Conservation (phyloP, 2,113 vertebrate genomes). For the Grus americana region DNA sequence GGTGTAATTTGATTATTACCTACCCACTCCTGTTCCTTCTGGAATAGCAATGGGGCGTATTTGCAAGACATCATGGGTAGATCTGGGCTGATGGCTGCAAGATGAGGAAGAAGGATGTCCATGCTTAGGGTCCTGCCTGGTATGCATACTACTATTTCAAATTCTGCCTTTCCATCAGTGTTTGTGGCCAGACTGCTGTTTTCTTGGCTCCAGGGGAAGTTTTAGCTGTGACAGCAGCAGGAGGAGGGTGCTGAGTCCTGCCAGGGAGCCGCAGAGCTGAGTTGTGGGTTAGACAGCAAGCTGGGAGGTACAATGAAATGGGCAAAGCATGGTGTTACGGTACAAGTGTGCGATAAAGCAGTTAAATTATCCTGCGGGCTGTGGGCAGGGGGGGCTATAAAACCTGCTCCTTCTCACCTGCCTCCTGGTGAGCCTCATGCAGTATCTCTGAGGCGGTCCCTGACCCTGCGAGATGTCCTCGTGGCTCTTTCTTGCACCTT, state of each 20-base stretch:
- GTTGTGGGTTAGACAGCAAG: not conserved
- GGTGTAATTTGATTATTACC: not conserved
- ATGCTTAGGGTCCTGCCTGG: not conserved
- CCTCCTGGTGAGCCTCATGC: accelerated
- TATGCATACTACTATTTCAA: not conserved
- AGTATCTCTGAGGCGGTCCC: not conserved
- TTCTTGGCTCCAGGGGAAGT: not conserved
- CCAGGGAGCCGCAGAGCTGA: not conserved
- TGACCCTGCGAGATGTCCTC: not conserved
- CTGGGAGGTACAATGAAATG: not conserved
- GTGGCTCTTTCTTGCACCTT: not conserved
- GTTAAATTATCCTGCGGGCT: not conserved
- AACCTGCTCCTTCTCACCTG: not conserved
- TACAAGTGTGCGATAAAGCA: accelerated
- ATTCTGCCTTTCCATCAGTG: not conserved
- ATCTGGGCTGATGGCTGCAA: not conserved
- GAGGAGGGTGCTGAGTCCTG: not conserved
- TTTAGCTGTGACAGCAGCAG: not conserved
- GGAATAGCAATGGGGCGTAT: not conserved
- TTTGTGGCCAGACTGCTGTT: not conserved
- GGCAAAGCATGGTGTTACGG: not conserved
- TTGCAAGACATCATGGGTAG: not conserved
- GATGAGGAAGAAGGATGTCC: not conserved
- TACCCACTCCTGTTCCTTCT: not conserved
- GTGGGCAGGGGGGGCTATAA: not conserved